Percentiles rank a stretch among this genome's conserved stretches.
These are phyloP conservation scores for Dyspetes luteomarginatus DNA, from an alignment of 2,888 invertebrate genomes.

Conservation along the genomic window DNA sequence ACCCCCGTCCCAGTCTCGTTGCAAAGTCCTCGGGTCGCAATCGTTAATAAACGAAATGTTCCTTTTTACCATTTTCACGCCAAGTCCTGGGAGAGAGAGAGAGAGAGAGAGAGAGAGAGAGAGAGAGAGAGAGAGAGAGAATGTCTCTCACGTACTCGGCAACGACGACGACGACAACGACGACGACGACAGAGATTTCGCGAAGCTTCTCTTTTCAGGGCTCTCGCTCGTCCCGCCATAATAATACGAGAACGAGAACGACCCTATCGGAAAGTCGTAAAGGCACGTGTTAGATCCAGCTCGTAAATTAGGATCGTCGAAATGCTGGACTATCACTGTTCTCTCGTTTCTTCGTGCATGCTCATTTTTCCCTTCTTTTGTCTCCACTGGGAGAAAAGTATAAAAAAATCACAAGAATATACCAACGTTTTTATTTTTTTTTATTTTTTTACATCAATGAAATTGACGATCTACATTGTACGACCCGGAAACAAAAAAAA, in stretches of 20 bases:
- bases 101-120: conserved; percentile 20
- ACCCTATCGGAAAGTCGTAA: conserved; percentile 83
- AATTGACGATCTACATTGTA: no score
- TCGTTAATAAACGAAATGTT: conserved; percentile 70
- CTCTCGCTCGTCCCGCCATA: conserved; percentile 38
- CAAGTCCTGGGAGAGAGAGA: conserved; percentile 42
- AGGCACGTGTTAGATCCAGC: conserved; percentile 79
- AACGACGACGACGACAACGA: conserved; percentile 33
- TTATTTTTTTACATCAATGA: no score
- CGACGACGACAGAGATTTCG: conserved; percentile 48
- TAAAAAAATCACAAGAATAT: no score
- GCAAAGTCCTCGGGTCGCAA: conserved; percentile 52
- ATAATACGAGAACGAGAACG: conserved; percentile 74
- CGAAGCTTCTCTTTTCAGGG: conserved; percentile 28
- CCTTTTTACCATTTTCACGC: conserved; percentile 64
- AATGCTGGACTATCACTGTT: conserved; percentile 77
- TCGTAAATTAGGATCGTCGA: conserved; percentile 83
- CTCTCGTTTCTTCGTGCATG: conserved; percentile 60
- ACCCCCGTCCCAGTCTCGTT: conserved; percentile 26
- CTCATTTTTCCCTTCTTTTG: conserved; percentile 9
- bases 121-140: conserved; percentile 32
- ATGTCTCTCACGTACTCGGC: conserved; percentile 57
- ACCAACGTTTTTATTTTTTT: not conserved
- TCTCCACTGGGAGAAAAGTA: no score
- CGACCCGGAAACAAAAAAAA: no score